A percentile compares a stretch with the other conserved stretches of the same genome.
Evolutionary conservation across 2,113 vertebrate species (phyloP).

Genomic region (Pteronura brasiliensis): DNA sequence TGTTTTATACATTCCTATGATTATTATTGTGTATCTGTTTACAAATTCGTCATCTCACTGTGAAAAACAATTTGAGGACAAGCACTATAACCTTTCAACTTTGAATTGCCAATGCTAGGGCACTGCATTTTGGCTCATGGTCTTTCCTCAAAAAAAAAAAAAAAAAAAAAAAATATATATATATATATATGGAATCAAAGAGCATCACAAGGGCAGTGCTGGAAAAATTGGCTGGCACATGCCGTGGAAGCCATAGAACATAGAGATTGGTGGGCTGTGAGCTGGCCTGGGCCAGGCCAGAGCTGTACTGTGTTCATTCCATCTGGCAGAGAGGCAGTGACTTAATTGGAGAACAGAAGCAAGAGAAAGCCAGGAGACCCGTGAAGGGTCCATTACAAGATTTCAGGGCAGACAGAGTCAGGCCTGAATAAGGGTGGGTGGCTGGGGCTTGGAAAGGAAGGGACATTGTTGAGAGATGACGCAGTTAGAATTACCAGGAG

Average conservation of each 20-base stretch:
- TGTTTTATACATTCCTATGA: not conserved
- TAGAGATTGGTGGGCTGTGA: not conserved
- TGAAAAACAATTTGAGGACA: not conserved
- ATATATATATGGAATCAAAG: not conserved
- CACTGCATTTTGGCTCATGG: not conserved
- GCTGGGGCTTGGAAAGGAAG: not conserved
- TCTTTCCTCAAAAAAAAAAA: not conserved
- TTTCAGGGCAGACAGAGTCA: not conserved
- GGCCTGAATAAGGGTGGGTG: not conserved
- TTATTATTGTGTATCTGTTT: not conserved
- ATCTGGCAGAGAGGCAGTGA: not conserved
- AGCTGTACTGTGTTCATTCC: not conserved
- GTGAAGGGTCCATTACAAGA: not conserved
- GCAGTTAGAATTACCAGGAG: not conserved
- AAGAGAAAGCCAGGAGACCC: not conserved
- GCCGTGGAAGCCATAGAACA: not conserved
- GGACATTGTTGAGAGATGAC: not conserved
- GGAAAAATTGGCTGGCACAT: not conserved
- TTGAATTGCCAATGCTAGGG: not conserved
- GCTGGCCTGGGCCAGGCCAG: not conserved
- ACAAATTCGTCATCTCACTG: not conserved
- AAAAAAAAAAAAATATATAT: too few species aligned
- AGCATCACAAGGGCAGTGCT: not conserved
- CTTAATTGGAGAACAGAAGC: not conserved
- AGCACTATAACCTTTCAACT: not conserved